Conservation (phyloP, 2,113 vertebrate genomes). For the Nothocercus nigrocapillus region DNA sequence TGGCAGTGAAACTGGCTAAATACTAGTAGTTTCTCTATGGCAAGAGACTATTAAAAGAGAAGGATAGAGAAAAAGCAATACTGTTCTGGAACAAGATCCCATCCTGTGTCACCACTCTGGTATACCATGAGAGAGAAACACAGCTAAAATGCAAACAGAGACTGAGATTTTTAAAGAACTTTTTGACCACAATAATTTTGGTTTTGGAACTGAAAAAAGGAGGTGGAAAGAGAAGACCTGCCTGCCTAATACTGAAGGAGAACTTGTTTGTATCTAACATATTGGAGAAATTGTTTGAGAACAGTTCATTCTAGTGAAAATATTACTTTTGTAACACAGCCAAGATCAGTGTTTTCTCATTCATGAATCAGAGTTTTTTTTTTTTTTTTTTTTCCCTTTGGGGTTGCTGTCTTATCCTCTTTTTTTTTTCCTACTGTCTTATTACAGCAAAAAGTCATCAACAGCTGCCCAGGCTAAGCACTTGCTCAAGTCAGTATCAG, state of each 20-base stretch:
- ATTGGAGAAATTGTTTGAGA: conserved; percentile 73
- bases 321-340: conserved; percentile 77
- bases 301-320: conserved; percentile 77
- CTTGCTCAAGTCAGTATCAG: conserved; percentile 5
- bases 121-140: conserved; percentile 51
- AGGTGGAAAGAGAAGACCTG: conserved; percentile 68
- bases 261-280: conserved; percentile 58
- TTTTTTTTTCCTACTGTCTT: conserved; percentile 43
- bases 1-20: conserved; percentile 21
- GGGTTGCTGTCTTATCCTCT: conserved; percentile 70
- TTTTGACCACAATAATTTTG: conserved; percentile 60
- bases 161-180: neutral
- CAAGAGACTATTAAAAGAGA: conserved; percentile 53
- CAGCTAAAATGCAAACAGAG: conserved; percentile 20
- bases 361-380: conserved; percentile 75
- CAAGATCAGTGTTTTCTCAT: conserved; percentile 70
- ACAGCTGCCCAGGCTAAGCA: conserved; percentile 9
- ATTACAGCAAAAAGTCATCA: conserved; percentile 24
- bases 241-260: conserved; percentile 55
- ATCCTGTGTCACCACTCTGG: neutral
- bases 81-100: neutral
- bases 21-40: neutral
- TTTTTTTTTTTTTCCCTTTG: conserved; percentile 70
- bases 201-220: conserved; percentile 62
- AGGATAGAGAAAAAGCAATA: conserved; percentile 41